A percentile compares a stretch with the other conserved stretches of the same genome.
Conservation (phyloP, 2,797 vertebrate genomes). For the Sebastes minor region DNA sequence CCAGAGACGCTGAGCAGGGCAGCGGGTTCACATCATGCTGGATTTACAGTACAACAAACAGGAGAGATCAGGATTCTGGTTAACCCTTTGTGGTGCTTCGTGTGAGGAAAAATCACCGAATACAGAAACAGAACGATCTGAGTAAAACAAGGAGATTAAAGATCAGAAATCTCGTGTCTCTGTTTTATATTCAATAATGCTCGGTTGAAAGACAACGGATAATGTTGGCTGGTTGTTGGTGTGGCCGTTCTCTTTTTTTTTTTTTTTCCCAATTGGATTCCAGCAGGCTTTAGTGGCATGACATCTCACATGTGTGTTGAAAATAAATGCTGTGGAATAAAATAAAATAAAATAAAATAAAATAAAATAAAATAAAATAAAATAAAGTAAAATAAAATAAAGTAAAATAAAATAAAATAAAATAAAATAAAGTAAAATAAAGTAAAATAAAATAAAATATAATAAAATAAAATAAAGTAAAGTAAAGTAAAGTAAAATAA, state of each 20-base stretch:
- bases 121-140: background rate
- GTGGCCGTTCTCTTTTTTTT: background rate
- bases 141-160: background rate
- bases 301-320: background rate
- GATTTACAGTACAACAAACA: conserved; percentile 7
- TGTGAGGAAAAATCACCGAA: background rate
- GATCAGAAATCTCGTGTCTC: background rate
- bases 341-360: background rate
- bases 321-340: background rate
- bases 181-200: background rate
- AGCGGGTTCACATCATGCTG: conserved; percentile 23
- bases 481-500: too few species aligned
- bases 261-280: background rate
- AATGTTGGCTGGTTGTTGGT: background rate
- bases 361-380: background rate
- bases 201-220: background rate
- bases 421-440: background rate
- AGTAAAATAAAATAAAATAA: background rate
- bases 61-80: conserved; percentile 21
- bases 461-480: background rate
- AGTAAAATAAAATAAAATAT: background rate
- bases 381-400: background rate
- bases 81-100: conserved; percentile 30
- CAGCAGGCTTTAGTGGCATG: background rate
- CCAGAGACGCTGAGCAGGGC: conserved; percentile 1